phyloP scores from a whole-genome alignment of 1,140 invertebrate genomes.

The Harlomillsia oculata region DNA sequence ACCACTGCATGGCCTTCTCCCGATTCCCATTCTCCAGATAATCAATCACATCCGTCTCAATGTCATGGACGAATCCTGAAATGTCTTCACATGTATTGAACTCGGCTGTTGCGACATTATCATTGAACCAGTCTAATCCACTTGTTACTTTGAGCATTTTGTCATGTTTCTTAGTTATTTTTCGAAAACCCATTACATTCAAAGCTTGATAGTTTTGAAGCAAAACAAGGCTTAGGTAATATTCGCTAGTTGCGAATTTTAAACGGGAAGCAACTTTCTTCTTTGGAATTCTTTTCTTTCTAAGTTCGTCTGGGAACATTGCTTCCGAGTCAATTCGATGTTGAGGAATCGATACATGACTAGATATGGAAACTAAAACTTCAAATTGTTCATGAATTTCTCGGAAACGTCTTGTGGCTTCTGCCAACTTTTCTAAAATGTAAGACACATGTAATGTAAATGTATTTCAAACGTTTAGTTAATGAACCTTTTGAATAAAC shows the following conservation, averaged over 20 bases:
- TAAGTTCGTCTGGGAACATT: neutral
- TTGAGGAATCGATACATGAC: constrained; percentile 38
- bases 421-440: too few species aligned
- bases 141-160: constrained; percentile 62
- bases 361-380: too few species aligned
- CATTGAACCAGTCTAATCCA: constrained; percentile 76
- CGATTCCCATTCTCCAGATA: constrained; percentile 85
- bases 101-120: constrained; percentile 83
- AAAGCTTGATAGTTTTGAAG: constrained; percentile 84
- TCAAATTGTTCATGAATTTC: too few species aligned
- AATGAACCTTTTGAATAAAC: neutral
- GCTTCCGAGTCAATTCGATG: constrained; percentile 5
- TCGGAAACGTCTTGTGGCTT: too few species aligned
- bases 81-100: constrained; percentile 98
- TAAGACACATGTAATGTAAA: too few species aligned
- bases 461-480: neutral
- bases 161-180: constrained; percentile 99
- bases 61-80: constrained; percentile 87
- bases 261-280: constrained; percentile 66
- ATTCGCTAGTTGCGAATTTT: constrained; percentile 97
- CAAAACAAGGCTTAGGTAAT: constrained; percentile 91
- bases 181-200: constrained; percentile 97
- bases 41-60: constrained; percentile 80
- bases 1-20: constrained; percentile 42
- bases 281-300: constrained; percentile 46